These are phyloP conservation scores for Cochlearius cochlearius DNA, from an alignment of 2,113 vertebrate genomes.

Conservation along the genomic window DNA sequence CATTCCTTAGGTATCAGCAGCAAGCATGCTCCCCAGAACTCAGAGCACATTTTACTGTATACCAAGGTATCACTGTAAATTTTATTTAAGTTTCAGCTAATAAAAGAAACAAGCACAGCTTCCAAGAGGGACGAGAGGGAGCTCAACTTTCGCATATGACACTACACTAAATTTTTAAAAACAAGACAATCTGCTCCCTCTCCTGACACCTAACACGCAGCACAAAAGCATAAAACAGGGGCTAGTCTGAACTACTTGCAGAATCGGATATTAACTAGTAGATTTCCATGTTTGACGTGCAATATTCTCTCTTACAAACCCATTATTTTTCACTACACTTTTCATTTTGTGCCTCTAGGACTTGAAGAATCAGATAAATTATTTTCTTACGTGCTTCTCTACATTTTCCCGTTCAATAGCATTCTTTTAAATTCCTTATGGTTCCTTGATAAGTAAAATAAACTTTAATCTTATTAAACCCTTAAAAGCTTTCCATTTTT, in stretches of 20 bases:
- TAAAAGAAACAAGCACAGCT: neutral
- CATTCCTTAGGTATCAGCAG: neutral
- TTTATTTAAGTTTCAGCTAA: conserved; percentile 7
- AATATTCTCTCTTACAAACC: neutral
- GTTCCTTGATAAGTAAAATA: neutral
- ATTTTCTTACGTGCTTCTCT: neutral
- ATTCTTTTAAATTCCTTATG: neutral
- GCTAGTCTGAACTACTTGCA: neutral
- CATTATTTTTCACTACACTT: neutral
- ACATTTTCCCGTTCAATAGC: neutral
- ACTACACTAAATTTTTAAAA: neutral
- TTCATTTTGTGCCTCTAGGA: neutral
- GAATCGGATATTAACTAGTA: neutral
- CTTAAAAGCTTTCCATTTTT: neutral
- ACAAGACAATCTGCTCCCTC: neutral
- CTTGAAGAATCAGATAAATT: neutral
- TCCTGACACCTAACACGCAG: neutral
- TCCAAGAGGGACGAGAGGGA: neutral
- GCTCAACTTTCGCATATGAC: neutral
- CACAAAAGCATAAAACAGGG: neutral
- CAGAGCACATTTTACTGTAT: neutral
- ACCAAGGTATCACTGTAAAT: neutral
- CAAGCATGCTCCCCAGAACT: neutral
- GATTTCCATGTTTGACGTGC: neutral
- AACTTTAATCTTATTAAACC: neutral